Evolutionary conservation across 92 coral and sea anemone species (phyloP), one percentile per base, ranked within the genome.

Genomic region (Porites lobata): DNA sequence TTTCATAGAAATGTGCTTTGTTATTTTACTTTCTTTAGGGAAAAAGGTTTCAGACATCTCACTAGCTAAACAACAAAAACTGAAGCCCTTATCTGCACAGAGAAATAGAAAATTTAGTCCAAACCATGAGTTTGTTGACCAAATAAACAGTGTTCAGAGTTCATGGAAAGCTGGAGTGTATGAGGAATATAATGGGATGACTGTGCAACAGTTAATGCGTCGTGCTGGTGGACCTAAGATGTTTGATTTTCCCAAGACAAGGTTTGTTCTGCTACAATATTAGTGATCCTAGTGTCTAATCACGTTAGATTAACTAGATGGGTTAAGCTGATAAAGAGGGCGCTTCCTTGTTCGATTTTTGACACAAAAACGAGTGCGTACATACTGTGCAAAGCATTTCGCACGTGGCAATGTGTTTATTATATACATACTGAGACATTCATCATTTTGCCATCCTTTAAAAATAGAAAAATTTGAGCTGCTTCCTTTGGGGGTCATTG

Each of bases 161-260:
- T 69, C 91, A 1, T 93, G 96, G 96, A 83, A 82, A 77, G 92
- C 94, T 72, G 86, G 59, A 21, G 78, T 88, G 8, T 93, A 93
- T 90, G 91, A 80, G 14, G 86, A 90, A 20, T 93, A 93, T 52
- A 86, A 73, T 57, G 70, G 83, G 71, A 87, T 90, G 89, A 87
- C 90, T 26, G 29, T 93, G 81, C 86, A 92, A 47, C 92, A 93
- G 73, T 38, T 93, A 58, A 90, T 90, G 86, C 51, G 62, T 32
- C 91, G 88, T 51, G 91, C 96, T 15, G 96, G 96, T 20, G 90
- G 94, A 32, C 87, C 78, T 29, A 85, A 75, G 75, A 77, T 72
- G 24, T 80, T 93, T 61, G 72, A 70, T 3, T 85, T 74, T 75
- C 96, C 96, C 14, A 78, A 81, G 24, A 69, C 96, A 67, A 87